These are phyloP conservation scores for Mormyrops attenuatus DNA, from an alignment of 2,797 vertebrate species.

Conservation along the genomic window DNA sequence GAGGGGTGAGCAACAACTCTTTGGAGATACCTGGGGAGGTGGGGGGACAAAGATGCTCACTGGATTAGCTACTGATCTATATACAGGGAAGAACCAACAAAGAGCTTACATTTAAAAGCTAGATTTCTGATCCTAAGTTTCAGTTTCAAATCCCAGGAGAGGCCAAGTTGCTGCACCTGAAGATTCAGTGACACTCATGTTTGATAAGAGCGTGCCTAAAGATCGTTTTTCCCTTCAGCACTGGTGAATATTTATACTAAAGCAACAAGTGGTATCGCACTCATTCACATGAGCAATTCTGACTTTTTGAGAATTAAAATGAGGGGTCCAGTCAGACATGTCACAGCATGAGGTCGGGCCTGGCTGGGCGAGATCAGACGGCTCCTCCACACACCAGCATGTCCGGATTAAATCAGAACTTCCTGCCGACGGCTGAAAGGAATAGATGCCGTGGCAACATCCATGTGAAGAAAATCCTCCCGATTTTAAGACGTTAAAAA, in stretches of 20 bases:
- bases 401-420: not conserved
- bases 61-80: not conserved
- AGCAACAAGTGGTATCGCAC: not conserved
- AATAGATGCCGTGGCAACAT: not conserved
- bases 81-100: not conserved
- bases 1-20: conserved; percentile 85
- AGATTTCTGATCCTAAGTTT: not conserved
- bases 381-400: not conserved
- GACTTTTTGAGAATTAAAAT: not conserved
- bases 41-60: not conserved
- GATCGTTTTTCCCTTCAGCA: not conserved
- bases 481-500: not conserved
- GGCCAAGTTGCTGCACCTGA: not conserved
- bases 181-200: not conserved
- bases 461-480: not conserved
- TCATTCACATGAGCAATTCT: not conserved
- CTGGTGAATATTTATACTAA: not conserved
- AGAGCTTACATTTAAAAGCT: not conserved
- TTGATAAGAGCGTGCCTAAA: not conserved
- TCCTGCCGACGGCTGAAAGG: not conserved
- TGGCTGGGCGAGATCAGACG: not conserved
- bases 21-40: conserved; percentile 77
- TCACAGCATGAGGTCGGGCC: not conserved
- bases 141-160: not conserved
- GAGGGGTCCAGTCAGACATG: not conserved